Evolutionary conservation across 23 tunicate genomes (phyloP).

Genomic region (Trididemnum nubilum): DNA sequence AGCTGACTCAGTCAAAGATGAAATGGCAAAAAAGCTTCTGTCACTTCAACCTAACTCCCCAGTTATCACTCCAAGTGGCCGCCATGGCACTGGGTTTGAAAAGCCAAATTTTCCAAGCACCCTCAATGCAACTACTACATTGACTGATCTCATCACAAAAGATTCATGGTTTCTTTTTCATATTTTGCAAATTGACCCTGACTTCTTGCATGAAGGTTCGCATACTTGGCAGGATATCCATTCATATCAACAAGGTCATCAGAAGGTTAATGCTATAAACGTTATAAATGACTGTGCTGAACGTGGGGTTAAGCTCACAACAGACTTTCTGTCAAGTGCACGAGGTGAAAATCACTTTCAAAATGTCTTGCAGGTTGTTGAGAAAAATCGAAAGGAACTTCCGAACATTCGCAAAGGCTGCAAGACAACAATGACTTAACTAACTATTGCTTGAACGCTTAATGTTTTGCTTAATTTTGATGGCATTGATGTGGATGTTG

Average conservation of each 20-base stretch:
- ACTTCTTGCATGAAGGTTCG: background rate
- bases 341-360: constrained; percentile 5
- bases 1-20: background rate
- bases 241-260: constrained; percentile 14
- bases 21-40: constrained; percentile 6
- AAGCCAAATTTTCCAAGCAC: constrained; percentile 1
- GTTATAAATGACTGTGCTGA: constrained; percentile 26
- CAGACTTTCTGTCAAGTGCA: constrained; percentile 14
- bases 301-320: background rate
- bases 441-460: no score
- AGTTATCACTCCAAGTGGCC: background rate
- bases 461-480: no score
- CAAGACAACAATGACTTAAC: background rate
- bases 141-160: constrained; percentile 11
- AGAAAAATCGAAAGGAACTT: background rate
- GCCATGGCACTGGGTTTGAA: constrained; percentile 16
- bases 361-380: constrained; percentile 11
- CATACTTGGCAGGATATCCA: background rate
- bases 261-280: constrained; percentile 17
- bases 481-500: no score
- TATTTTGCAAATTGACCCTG: constrained; percentile 5
- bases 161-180: constrained; percentile 18
- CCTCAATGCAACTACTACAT: background rate
- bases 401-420: constrained; percentile 16
- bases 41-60: background rate